Base-by-base conservation (phyloP, 2,113 vertebrate species). In the Peucedramus taeniatus region DNA sequence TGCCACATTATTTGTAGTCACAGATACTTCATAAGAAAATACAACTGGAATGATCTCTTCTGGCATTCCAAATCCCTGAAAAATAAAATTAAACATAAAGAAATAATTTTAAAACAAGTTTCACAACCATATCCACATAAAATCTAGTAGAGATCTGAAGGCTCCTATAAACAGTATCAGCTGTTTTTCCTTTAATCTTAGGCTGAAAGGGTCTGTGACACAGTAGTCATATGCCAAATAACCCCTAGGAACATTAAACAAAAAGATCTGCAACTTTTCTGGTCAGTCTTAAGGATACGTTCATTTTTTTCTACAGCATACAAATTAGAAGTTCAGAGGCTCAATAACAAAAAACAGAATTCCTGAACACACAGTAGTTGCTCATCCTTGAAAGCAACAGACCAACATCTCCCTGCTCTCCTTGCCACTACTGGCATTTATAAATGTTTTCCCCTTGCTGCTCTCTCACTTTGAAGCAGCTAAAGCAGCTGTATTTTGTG, bases 31-130 rank as follows among this genome's bases (percentile, higher is more conserved):
- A 26, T 31, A 69, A 77, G 33, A 78, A 94, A 91, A 75, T 74
- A 95, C 57, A 66, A 91, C 76, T 33, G 80, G 54, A 87, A 40
- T 39, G 23, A 97, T 90, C 50, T 87, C 75, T 88, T 97, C 86
- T 51, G 83, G 57, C 9, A 26, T 93, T 92, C 72, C 72, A 90
- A 95, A 91, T 59, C 10, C 37, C 59, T 89, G 69, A 83, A 89
- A 93, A 93, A 89, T 14, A 53, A 72, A 85, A 89, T 9, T 14
- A 86, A 82, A 12, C 31, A 77, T 50, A 40, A 90, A 69, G 23
- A 81, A 76, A 61, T 45, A 44, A n/a, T 76, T 72, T 86, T 26
- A 9, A 90, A 66, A 87, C 42, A 85, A 69, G 42, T 71, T 82
- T 82, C 19, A 74, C 3, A 16, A 72, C 56, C 63, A 40, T 23